These are phyloP conservation scores for Calosoma granatense DNA, from an alignment of 1,140 invertebrate genomes.

Conservation along the genomic window DNA sequence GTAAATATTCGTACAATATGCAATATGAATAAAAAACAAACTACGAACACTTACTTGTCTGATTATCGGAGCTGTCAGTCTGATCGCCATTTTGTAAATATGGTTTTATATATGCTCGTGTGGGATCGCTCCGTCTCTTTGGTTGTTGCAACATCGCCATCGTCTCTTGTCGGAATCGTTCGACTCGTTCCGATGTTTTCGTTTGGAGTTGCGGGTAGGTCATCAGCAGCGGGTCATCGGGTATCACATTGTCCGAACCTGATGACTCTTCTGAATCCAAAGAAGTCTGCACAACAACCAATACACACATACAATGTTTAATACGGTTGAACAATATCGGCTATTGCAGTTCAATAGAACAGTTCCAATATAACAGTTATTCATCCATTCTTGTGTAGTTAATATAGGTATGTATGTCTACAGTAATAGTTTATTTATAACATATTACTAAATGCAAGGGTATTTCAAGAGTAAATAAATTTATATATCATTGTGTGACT, in stretches of 20 bases:
- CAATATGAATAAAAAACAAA: not conserved
- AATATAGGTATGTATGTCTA: not conserved
- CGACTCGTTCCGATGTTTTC: slow-evolving; percentile 50
- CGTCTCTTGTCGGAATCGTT: slow-evolving; percentile 60
- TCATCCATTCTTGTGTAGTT: no score
- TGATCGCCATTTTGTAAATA: not conserved
- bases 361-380: no score
- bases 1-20: no score
- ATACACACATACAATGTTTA: not conserved
- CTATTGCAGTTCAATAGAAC: no score
- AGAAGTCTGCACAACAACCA: not conserved
- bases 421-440: no score
- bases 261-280: not conserved
- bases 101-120: not conserved
- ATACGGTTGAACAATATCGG: no score
- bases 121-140: not conserved
- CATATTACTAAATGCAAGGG: no score
- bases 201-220: slow-evolving; percentile 21
- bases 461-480: no score
- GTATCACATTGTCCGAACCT: not conserved
- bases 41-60: not conserved
- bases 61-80: not conserved
- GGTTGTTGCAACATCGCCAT: slow-evolving; percentile 53
- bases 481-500: no score
- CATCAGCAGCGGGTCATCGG: not conserved